phyloP scores from a whole-genome alignment of 2,113 vertebrate genomes.

The Pachycephala philippinensis region DNA sequence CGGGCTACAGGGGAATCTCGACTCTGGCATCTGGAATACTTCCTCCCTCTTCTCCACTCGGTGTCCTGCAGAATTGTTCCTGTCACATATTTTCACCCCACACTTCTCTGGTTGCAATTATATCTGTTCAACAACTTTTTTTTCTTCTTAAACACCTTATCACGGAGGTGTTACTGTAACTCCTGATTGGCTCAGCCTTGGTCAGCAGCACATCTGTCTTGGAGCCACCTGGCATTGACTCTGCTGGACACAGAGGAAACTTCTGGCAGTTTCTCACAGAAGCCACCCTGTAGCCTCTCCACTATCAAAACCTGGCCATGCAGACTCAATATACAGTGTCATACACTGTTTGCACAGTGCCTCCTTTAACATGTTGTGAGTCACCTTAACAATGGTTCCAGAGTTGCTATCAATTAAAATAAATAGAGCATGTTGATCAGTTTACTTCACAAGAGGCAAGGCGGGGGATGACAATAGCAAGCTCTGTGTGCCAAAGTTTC shows the following conservation, averaged over 20 bases:
- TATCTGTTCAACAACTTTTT: neutral
- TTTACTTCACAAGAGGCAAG: neutral
- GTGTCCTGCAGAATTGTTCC: neutral
- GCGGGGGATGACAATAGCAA: neutral
- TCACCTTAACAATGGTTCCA: neutral
- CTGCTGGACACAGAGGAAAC: neutral
- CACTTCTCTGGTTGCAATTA: neutral
- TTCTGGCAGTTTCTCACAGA: neutral
- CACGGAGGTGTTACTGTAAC: neutral
- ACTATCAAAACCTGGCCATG: neutral
- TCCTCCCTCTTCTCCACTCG: neutral
- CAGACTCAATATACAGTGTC: neutral
- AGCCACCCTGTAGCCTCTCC: neutral
- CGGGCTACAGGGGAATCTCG: neutral
- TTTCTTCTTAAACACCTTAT: neutral
- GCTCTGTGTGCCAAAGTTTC: neutral
- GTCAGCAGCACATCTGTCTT: neutral
- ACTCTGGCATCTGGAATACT: neutral
- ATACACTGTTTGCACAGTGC: neutral
- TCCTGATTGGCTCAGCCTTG: neutral
- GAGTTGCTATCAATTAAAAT: neutral
- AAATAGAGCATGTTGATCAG: neutral
- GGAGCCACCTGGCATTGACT: neutral
- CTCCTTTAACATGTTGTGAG: neutral
- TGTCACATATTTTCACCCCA: neutral